phyloP scores from a whole-genome alignment of 1,140 invertebrate genomes.

The Drosophila sturtevanti region DNA sequence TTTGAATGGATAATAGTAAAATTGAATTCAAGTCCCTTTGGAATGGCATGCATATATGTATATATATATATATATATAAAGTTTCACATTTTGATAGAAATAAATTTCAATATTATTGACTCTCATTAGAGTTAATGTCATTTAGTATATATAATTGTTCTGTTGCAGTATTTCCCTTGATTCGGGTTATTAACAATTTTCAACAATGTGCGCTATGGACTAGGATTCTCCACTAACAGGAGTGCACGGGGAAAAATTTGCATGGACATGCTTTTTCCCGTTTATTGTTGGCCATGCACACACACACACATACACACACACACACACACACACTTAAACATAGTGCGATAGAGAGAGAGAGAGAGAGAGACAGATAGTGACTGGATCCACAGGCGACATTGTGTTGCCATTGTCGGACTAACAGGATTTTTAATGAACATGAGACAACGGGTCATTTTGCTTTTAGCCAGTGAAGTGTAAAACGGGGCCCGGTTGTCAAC shows the following conservation, averaged over 20 bases:
- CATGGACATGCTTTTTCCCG: background rate
- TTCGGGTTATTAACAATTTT: background rate
- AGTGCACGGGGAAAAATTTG: background rate
- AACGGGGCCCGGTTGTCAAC: conserved; percentile 50
- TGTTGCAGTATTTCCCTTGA: background rate
- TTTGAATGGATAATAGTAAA: too few species aligned
- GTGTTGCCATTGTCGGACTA: conserved; percentile 18
- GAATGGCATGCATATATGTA: too few species aligned
- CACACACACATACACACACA: background rate
- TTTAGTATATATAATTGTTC: background rate
- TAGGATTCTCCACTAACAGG: background rate
- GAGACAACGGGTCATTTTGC: conserved; percentile 29
- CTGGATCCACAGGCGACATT: background rate
- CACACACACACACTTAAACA: background rate
- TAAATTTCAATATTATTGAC: background rate
- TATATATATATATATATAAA: too few species aligned
- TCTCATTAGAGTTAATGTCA: background rate
- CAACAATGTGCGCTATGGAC: background rate
- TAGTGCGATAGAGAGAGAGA: too few species aligned
- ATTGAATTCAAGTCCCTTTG: too few species aligned
- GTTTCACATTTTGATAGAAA: background rate
- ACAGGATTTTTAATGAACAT: conserved; percentile 67
- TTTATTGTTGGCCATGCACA: too few species aligned
- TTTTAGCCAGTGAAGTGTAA: conserved; percentile 40
- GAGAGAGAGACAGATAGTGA: background rate